A percentile compares a stretch with the other conserved stretches of the same genome.
phyloP scores from a whole-genome alignment of 2,888 invertebrate genomes.

The Protonemura montana region DNA sequence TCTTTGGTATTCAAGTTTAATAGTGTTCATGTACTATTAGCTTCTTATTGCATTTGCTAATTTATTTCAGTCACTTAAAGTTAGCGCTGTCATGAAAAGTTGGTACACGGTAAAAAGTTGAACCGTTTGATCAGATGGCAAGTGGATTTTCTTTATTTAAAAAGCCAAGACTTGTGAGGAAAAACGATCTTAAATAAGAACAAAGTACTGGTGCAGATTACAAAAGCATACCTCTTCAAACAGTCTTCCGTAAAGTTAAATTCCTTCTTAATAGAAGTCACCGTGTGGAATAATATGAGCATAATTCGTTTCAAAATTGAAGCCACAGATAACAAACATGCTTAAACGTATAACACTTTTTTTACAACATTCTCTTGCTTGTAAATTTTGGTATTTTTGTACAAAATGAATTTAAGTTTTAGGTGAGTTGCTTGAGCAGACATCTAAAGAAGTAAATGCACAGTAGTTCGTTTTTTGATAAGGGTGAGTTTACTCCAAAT shows the following conservation, averaged over 20 bases:
- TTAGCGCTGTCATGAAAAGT: background rate
- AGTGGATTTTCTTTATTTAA: constrained; percentile 22
- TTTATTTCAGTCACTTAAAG: background rate
- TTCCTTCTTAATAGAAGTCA: no score
- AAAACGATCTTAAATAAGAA: background rate
- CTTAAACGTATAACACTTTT: no score
- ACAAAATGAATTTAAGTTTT: no score
- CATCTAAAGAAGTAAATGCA: background rate
- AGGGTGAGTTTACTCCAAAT: background rate
- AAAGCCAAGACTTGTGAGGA: background rate
- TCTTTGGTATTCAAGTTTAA: background rate
- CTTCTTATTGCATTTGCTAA: constrained; percentile 27
- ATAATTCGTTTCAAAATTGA: no score
- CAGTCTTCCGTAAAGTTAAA: background rate
- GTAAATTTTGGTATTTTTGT: no score
- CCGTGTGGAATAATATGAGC: no score
- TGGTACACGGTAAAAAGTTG: constrained; percentile 13
- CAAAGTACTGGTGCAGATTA: background rate
- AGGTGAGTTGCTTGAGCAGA: no score
- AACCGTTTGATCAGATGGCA: constrained; percentile 13
- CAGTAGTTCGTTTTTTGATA: background rate
- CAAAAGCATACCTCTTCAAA: background rate
- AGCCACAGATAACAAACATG: no score
- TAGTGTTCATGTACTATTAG: background rate
- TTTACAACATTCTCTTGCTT: no score